A percentile compares a stretch with the other conserved stretches of the same genome.
These are phyloP conservation scores for Scaptomyza montana DNA, from an alignment of 1,140 invertebrate genomes.

Conservation along the genomic window DNA sequence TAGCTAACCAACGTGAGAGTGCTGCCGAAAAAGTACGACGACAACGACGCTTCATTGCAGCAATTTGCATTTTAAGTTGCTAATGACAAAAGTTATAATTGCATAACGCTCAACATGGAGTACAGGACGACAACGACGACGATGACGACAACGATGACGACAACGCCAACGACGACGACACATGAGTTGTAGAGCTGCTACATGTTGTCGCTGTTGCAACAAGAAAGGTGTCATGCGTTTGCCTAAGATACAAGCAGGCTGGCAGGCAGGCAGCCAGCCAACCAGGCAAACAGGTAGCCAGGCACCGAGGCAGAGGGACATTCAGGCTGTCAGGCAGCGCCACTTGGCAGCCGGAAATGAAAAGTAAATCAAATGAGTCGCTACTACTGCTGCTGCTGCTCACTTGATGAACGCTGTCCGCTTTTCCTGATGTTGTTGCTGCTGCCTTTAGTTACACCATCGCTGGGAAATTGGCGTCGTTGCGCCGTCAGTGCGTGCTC, in stretches of 20 bases:
- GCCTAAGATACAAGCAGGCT: conserved; percentile 3
- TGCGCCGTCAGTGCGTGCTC: conserved; percentile 63
- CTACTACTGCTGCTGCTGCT: conserved; percentile 26
- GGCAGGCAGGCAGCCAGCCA: not conserved
- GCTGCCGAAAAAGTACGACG: conserved; percentile 47
- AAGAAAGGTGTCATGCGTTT: conserved; percentile 20
- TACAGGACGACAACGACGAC: conserved; percentile 15
- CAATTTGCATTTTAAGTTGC: conserved; percentile 83
- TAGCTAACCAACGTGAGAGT: conserved; percentile 10
- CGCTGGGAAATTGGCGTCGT: conserved; percentile 52
- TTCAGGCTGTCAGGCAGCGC: not conserved
- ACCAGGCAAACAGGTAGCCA: not conserved
- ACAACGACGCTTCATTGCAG: conserved; percentile 77
- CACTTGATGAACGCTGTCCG: conserved; percentile 68
- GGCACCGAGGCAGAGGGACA: not conserved
- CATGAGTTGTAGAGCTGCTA: conserved; percentile 20
- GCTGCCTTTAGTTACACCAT: conserved; percentile 26
- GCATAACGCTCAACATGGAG: conserved; percentile 75
- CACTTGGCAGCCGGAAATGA: conserved; percentile 75
- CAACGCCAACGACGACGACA: conserved; percentile 11
- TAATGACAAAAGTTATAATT: conserved; percentile 83
- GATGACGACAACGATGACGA: conserved; percentile 4
- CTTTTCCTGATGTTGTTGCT: not conserved
- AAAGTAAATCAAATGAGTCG: conserved; percentile 83
- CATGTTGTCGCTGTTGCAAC: conserved; percentile 10